These are phyloP conservation scores for Mormyrops boulengeri DNA, from an alignment of 2,797 vertebrate genomes.

Conservation along the genomic window DNA sequence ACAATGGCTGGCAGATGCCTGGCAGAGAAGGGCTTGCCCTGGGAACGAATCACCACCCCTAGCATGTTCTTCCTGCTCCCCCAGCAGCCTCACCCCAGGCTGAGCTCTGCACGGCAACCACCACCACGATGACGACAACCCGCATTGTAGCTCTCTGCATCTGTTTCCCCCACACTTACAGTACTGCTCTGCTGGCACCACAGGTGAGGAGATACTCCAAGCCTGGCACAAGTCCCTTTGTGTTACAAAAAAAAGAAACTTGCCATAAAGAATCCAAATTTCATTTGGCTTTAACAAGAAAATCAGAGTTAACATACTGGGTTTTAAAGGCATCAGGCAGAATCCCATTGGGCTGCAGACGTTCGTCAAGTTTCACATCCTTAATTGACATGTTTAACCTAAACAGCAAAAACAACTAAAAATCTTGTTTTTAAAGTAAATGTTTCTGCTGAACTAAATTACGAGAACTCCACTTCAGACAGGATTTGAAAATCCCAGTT, in stretches of 20 bases:
- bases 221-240: neutral
- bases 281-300: neutral
- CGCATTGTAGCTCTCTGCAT: constrained; percentile 62
- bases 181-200: constrained; percentile 53
- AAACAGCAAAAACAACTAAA: neutral
- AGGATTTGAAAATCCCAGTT: neutral
- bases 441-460: neutral
- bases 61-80: constrained; percentile 56
- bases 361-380: neutral
- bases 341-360: neutral
- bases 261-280: neutral
- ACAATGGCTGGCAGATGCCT: constrained; percentile 56
- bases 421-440: neutral
- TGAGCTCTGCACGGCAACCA: constrained; percentile 52
- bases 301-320: neutral
- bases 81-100: constrained; percentile 57
- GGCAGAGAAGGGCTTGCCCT: constrained; percentile 40
- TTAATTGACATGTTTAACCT: neutral
- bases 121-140: constrained; percentile 64
- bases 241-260: neutral
- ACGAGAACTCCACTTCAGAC: neutral
- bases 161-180: constrained; percentile 70
- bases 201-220: constrained; percentile 34
- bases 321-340: neutral
- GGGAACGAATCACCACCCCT: constrained; percentile 62